Base-by-base conservation (phyloP, 1,140 invertebrate species). In the Hyles euphorbiae region DNA sequence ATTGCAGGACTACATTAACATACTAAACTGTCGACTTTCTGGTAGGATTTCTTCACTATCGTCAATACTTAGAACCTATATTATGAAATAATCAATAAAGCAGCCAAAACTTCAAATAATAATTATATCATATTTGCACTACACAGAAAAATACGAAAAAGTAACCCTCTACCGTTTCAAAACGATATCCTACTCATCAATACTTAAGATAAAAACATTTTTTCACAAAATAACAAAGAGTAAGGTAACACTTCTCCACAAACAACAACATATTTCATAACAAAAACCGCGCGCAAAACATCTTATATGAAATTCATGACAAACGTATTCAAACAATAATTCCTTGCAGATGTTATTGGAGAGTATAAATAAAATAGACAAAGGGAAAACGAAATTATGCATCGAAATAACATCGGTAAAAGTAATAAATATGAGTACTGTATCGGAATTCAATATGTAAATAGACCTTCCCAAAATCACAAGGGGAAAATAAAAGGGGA, bases 361-460 rank as follows among this genome's bases (percentile, higher is more conserved):
- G 3, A 56, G 12, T 40, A 40, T 60, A 72, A 63, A 65, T 68
- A 61, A 68, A 65, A 63, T 61, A 67, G 59, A 65, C 52, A 58
- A 68, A 58, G 54, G 44, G 48, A 58, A 61, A 54, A 48, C 54
- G 44, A 65, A 56, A 69, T 63, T 70, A 73, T 66, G 63, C 68
- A 72, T 63, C 67, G 71, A 56, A 74, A 74, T 76, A 75, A 61
- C 70, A 70, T 77, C 65, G 72, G 70, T 63, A 70, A 63, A 63
- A 58, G 72, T 74, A 73, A 83, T 87, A 85, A 82, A 82, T 84
- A 83, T 78, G 70, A 82, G 61, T 70, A 76, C 72, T 77, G 76
- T 79, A 87, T 82, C 75, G 77, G 62, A 78, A 83, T 83, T 74
- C 82, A 76, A 83, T 83, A 87, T 85, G 78, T 72, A 85, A 85